phyloP scores from a whole-genome alignment of 2,113 vertebrate species.

The Phasianus colchicus region DNA sequence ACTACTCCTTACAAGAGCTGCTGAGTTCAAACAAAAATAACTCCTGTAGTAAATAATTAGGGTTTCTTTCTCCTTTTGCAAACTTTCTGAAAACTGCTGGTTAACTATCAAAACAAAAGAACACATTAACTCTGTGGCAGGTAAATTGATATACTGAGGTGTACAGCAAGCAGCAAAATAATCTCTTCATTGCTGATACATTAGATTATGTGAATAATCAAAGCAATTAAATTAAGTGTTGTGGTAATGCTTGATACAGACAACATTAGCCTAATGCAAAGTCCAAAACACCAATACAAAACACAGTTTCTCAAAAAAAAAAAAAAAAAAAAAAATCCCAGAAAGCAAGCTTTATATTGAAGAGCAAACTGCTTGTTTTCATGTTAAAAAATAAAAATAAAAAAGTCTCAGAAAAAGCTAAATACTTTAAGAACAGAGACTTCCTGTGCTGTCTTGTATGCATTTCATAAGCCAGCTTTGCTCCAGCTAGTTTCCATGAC shows the following conservation, averaged over 20 bases:
- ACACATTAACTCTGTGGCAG: background rate
- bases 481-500: constrained; percentile 42
- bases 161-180: background rate
- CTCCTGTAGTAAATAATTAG: background rate
- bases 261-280: background rate
- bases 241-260: background rate
- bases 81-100: background rate
- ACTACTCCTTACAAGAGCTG: background rate
- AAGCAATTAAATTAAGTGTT: constrained; percentile 25
- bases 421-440: background rate
- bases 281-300: background rate
- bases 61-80: background rate
- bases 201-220: background rate
- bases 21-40: background rate
- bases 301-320: background rate
- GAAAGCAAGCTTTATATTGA: background rate
- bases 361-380: background rate
- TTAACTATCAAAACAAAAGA: constrained; percentile 25
- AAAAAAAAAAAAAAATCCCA: too few species aligned
- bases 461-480: constrained; percentile 3
- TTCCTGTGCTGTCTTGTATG: background rate
- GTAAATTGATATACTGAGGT: background rate
- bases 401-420: background rate
- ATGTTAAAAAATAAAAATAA: background rate
- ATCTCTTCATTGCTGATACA: background rate